Evolutionary conservation across 2,888 invertebrate species (phyloP).

Genomic region (Erebia palarica): DNA sequence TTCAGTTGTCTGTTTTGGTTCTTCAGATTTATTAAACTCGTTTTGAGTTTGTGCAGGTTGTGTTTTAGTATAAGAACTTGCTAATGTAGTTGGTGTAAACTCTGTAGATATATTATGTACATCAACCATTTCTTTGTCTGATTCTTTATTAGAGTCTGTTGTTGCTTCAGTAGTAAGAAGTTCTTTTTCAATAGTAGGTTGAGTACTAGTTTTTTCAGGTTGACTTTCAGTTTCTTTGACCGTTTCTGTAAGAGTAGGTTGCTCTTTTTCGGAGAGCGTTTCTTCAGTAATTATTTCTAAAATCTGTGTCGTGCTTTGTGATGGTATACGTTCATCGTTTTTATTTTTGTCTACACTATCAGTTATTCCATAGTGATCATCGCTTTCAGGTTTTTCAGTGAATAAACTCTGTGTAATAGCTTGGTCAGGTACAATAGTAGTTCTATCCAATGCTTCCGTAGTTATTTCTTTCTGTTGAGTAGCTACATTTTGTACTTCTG

Average conservation of each 20-base stretch:
- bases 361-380: constrained; percentile 1
- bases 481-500: constrained; percentile 22
- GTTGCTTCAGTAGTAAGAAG: not conserved
- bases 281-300: constrained; percentile 9
- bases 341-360: not conserved
- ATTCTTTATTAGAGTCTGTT: not conserved
- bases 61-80: constrained; percentile 16
- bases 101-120: constrained; percentile 14
- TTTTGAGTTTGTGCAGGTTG: constrained; percentile 26
- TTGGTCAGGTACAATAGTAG: constrained; percentile 12
- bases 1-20: constrained; percentile 34
- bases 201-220: not conserved
- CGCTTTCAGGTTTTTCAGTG: not conserved
- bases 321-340: not conserved
- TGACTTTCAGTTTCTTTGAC: constrained; percentile 6
- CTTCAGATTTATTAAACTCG: constrained; percentile 37
- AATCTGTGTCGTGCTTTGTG: not conserved
- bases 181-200: constrained; percentile 14
- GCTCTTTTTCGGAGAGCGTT: not conserved
- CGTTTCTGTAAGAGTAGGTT: not conserved
- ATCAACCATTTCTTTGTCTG: constrained; percentile 16
- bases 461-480: constrained; percentile 30
- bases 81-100: constrained; percentile 8
- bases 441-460: constrained; percentile 9
- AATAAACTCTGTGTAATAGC: not conserved